Percentiles rank a stretch among this genome's conserved stretches.
Evolutionary conservation across 2,797 vertebrate genomes (phyloP).

Genomic region (Paguma larvata): DNA sequence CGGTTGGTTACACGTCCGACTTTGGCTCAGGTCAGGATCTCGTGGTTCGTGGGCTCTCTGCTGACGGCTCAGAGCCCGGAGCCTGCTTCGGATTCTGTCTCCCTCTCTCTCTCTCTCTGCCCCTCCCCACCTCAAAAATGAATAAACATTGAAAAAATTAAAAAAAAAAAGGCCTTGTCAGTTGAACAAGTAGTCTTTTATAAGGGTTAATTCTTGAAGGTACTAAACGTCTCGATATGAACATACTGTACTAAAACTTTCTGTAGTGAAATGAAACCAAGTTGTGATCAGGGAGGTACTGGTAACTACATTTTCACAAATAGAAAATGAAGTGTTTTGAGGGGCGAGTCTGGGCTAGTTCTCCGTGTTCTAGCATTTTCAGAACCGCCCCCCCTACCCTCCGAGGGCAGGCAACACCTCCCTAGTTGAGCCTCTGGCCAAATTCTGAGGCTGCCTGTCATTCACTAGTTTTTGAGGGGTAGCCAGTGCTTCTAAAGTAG

Average conservation of each 20-base stretch:
- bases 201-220: not conserved
- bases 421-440: not conserved
- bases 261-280: not conserved
- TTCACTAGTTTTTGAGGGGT: not conserved
- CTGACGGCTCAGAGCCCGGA: too few relatives aligned
- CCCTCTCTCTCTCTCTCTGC: too few relatives aligned
- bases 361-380: not conserved
- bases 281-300: not conserved
- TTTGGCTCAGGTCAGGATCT: too few relatives aligned
- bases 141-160: too few relatives aligned
- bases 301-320: not conserved
- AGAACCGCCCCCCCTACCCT: not conserved
- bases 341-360: not conserved
- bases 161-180: too few relatives aligned
- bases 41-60: too few relatives aligned
- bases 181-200: not conserved
- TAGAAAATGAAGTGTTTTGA: not conserved
- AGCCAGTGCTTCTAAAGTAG: not conserved
- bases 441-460: not conserved
- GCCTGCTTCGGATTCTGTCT: too few relatives aligned
- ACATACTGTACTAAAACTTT: too few relatives aligned
- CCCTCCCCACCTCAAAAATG: too few relatives aligned
- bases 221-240: not conserved
- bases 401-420: not conserved
- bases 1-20: fast-evolving